Percentiles rank a stretch among this genome's conserved stretches.
Conservation (phyloP, 2,888 invertebrate genomes). For the Philaethria dido region DNA sequence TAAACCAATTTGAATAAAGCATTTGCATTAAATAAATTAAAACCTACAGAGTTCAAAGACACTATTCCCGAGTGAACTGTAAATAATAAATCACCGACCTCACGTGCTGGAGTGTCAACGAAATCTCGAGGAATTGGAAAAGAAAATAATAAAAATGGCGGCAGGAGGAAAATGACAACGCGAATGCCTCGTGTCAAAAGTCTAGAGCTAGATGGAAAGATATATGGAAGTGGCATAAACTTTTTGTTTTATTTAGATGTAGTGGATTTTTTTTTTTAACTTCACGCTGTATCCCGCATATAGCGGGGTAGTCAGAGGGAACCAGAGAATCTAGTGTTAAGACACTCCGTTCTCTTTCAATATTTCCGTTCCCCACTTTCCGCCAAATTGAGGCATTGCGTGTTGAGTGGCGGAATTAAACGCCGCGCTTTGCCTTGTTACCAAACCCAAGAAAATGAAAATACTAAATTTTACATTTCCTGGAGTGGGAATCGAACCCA, state of each 20-base stretch:
- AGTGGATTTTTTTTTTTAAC: too few relatives aligned
- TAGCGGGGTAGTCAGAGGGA: too few relatives aligned
- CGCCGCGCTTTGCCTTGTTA: too few relatives aligned
- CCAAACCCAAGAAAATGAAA: too few relatives aligned
- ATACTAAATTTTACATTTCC: too few relatives aligned
- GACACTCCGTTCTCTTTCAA: too few relatives aligned
- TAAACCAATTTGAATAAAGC: not conserved
- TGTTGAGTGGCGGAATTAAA: too few relatives aligned
- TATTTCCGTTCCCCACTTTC: too few relatives aligned
- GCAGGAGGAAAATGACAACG: constrained; percentile 52
- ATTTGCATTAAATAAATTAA: constrained; percentile 29
- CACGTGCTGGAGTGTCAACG: constrained; percentile 35
- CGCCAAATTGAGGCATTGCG: too few relatives aligned
- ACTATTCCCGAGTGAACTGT: constrained; percentile 26
- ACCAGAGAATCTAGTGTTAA: too few relatives aligned
- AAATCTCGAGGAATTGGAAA: constrained; percentile 42
- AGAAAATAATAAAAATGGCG: constrained; percentile 51
- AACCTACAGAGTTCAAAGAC: constrained; percentile 8
- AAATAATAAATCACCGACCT: constrained; percentile 33
- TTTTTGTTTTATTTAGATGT: not conserved
- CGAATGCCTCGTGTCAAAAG: constrained; percentile 52
- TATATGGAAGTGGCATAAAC: not conserved
- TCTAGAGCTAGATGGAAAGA: constrained; percentile 48
- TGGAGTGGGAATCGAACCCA: too few relatives aligned
- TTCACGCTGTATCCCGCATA: too few relatives aligned